Percentiles rank a stretch among this genome's conserved stretches.
Evolutionary conservation across 1,140 invertebrate species (phyloP).

Genomic region (Conus betulinus): DNA sequence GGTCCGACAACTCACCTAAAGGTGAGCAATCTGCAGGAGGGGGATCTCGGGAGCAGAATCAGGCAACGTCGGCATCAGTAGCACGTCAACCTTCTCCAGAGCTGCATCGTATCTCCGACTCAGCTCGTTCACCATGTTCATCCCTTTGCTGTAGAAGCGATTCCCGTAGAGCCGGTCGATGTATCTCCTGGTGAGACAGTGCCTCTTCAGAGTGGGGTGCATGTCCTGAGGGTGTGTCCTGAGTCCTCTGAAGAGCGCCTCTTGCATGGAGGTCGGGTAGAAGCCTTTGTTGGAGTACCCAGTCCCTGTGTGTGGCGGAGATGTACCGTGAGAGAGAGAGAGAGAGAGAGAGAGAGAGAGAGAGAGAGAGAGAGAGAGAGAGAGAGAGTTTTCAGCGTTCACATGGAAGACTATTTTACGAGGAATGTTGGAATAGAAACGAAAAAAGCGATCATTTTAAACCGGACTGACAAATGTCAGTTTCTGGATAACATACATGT

Average conservation of each 20-base stretch:
- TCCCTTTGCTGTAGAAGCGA: conserved; percentile 51
- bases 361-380: neutral
- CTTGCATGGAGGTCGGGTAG: conserved; percentile 3
- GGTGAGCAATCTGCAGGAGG: neutral
- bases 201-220: neutral
- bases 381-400: neutral
- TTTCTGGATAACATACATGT: no score
- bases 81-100: conserved; percentile 57
- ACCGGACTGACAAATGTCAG: neutral
- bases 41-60: conserved; percentile 47
- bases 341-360: neutral
- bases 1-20: no score
- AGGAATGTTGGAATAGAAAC: conserved; percentile 93
- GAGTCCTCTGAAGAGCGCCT: neutral
- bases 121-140: conserved; percentile 50
- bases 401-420: conserved; percentile 84
- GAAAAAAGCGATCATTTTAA: conserved; percentile 76
- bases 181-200: neutral
- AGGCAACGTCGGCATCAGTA: conserved; percentile 64
- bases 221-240: conserved; percentile 5
- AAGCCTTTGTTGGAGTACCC: neutral
- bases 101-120: conserved; percentile 53
- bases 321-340: neutral
- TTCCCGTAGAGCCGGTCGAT: conserved; percentile 43
- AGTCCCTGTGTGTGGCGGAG: neutral